Evolutionary conservation across 2,113 vertebrate species (phyloP), one percentile per base, ranked within the genome.

Genomic region (Chaetorhynchus papuensis): DNA sequence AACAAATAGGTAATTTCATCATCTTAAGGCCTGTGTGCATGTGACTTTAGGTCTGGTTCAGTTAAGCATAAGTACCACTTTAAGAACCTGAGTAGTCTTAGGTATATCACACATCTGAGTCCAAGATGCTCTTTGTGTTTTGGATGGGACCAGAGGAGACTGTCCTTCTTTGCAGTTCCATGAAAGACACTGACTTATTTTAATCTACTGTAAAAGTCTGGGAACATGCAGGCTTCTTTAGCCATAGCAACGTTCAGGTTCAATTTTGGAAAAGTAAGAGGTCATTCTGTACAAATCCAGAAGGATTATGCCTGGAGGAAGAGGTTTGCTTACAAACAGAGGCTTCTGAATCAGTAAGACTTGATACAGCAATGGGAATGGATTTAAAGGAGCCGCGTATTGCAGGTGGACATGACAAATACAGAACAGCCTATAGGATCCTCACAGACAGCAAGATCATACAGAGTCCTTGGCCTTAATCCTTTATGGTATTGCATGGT

Each of bases 281-380:
- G 24, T 83, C 35, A 63, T 76, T 76, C 81, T 41, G 22, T 74
- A 59, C 35, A 81, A 61, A 91, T 52, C 61, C 77, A 47, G 72
- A 76, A 94, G 75, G 78, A 83, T 64, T 94, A 60, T 74, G 45
- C 84, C 84, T 83, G n/a, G 63, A 90, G 59, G 60, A 68, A 94
- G 76, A 94, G 13, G 30, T 94, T 87, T 91, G n/a, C 42, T 96
- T 83, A 93, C 60, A 96, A 66, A 53, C 19, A 81, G 52, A 44
- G 21, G 50, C 41, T 95, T 93, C 90, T 94, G 41, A 79, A 81
- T 70, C 72, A 72, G 72, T 61, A 84, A 75, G 60, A 53, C 17
- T 50, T 93, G 80, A 87, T 87, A 92, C 93, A 81, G 68, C 68
- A 74, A 44, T 56, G 52, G 71, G 90, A 95, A 88, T 66, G 30